Conservation (phyloP, 2,888 invertebrate genomes). For the Spisula solida region DNA sequence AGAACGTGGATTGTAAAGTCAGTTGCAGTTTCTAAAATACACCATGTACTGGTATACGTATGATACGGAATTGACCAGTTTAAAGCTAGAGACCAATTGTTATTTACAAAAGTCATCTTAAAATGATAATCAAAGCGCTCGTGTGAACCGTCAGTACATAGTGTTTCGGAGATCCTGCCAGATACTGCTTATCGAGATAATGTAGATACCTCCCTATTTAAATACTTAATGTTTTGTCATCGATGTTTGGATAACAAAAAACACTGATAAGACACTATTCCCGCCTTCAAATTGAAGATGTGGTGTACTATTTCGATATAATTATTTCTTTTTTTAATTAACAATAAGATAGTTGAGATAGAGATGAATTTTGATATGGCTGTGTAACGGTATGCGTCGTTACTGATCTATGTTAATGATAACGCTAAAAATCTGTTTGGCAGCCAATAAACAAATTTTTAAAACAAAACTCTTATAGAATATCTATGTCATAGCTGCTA, state of each 20-base stretch:
- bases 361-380: background rate
- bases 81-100: background rate
- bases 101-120: background rate
- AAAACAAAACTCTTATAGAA: background rate
- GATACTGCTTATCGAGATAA: background rate
- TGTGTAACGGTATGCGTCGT: background rate
- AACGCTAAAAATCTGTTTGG: background rate
- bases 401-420: background rate
- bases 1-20: too few relatives aligned
- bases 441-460: slow-evolving; percentile 9
- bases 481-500: background rate
- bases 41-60: too few relatives aligned
- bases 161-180: background rate
- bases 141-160: background rate
- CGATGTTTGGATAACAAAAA: slow-evolving; percentile 1
- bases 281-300: slow-evolving; percentile 3
- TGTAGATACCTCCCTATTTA: background rate
- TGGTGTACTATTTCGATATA: background rate
- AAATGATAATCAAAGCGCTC: background rate
- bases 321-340: background rate
- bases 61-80: too few relatives aligned
- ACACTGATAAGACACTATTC: background rate
- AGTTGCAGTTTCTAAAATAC: too few relatives aligned
- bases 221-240: background rate
- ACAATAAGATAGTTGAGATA: background rate